phyloP scores from a whole-genome alignment of 2,888 invertebrate genomes.

The Neuroscelio doddi region DNA sequence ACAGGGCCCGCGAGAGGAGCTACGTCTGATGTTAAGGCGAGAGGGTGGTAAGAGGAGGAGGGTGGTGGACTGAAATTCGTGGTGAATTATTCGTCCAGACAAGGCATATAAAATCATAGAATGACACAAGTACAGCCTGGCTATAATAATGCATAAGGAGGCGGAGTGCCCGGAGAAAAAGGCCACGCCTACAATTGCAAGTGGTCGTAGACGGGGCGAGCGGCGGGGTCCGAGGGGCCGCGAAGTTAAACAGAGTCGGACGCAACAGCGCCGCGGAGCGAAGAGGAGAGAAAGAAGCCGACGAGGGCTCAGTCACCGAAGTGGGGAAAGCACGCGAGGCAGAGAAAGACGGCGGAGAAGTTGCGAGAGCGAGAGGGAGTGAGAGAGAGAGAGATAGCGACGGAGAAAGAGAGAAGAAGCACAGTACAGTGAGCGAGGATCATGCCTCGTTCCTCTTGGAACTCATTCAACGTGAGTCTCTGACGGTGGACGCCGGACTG shows the following conservation, averaged over 20 bases:
- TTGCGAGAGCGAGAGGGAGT: conserved; percentile 5
- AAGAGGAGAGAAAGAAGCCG: neutral
- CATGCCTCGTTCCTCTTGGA: conserved; percentile 51
- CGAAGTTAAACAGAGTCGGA: conserved; percentile 1
- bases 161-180: conserved; percentile 58
- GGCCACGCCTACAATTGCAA: conserved; percentile 60
- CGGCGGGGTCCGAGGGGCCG: conserved; percentile 18
- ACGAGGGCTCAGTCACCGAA: too few species aligned
- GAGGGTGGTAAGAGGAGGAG: neutral
- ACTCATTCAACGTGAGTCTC: conserved; percentile 54
- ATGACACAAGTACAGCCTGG: conserved; percentile 55
- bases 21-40: neutral
- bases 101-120: conserved; percentile 70
- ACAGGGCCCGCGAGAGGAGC: conserved; percentile 1
- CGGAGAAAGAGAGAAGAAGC: conserved; percentile 24
- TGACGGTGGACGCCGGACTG: conserved; percentile 42
- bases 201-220: conserved; percentile 48
- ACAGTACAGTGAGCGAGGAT: conserved; percentile 37
- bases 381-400: conserved; percentile 10
- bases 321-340: conserved; percentile 9
- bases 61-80: conserved; percentile 40
- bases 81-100: conserved; percentile 56
- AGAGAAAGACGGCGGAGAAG: conserved; percentile 15
- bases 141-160: conserved; percentile 72
- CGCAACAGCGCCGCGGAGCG: neutral